phyloP scores from a whole-genome alignment of 2,797 vertebrate genomes.

The Dendrocincla fuliginosa region DNA sequence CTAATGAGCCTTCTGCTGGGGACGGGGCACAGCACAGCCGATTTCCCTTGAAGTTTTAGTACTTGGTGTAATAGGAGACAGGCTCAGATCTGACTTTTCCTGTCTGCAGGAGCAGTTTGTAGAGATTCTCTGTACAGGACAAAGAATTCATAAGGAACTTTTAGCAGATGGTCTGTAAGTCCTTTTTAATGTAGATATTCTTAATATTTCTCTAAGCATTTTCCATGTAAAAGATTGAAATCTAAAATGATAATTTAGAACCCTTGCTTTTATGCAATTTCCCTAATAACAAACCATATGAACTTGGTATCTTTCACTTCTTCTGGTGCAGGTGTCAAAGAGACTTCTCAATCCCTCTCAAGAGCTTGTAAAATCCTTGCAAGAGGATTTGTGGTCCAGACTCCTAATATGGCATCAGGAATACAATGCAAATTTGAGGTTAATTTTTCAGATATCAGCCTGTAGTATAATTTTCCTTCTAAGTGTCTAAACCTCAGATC shows the following conservation, averaged over 20 bases:
- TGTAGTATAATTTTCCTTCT: not conserved
- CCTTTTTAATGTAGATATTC: not conserved
- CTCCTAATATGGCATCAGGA: not conserved
- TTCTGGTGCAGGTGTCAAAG: not conserved
- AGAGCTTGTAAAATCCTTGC: not conserved
- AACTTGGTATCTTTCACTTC: not conserved
- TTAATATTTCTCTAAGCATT: not conserved
- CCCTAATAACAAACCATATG: not conserved
- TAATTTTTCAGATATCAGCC: not conserved
- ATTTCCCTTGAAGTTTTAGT: not conserved
- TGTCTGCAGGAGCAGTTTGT: not conserved
- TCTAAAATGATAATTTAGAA: not conserved
- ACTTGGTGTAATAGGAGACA: not conserved
- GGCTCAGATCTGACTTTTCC: not conserved
- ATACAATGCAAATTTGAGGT: not conserved
- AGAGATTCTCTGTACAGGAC: not conserved
- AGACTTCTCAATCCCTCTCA: fast-evolving
- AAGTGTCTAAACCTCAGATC: not conserved
- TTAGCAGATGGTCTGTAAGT: not conserved
- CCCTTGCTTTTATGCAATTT: not conserved
- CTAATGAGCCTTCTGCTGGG: not conserved
- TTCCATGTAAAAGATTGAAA: not conserved
- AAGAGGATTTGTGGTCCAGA: not conserved
- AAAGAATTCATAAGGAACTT: not conserved
- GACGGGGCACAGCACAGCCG: not conserved